Conservation (phyloP, 2,113 vertebrate genomes). For the Theropithecus gelada region DNA sequence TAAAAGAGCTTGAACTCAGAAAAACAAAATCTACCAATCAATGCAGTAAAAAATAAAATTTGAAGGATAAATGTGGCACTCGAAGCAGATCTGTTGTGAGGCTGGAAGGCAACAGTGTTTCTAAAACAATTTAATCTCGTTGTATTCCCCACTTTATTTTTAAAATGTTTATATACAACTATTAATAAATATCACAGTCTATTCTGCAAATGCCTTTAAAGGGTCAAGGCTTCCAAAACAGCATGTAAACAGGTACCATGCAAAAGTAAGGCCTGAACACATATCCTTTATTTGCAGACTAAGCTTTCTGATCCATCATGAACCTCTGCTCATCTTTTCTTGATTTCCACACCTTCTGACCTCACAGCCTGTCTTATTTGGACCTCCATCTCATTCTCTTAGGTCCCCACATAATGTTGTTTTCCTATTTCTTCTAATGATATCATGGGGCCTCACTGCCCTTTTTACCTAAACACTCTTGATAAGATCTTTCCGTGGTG, state of each 20-base stretch:
- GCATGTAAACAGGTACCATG: background rate
- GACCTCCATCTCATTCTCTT: background rate
- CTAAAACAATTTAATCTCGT: background rate
- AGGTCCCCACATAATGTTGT: background rate
- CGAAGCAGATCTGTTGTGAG: background rate
- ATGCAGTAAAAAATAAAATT: background rate
- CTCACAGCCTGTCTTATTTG: background rate
- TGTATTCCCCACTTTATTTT: background rate
- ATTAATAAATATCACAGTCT: background rate
- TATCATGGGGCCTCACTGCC: background rate
- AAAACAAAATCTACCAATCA: background rate
- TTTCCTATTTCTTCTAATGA: background rate
- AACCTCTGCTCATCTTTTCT: background rate
- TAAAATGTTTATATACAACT: background rate
- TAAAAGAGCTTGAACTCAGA: background rate
- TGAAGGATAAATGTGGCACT: background rate
- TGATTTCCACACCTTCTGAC: background rate
- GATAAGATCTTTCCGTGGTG: background rate
- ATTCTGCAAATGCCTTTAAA: background rate
- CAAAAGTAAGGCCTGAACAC: background rate
- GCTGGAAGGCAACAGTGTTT: background rate
- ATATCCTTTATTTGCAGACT: background rate
- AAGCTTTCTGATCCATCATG: background rate
- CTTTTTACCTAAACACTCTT: background rate
- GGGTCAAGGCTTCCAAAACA: background rate